Conservation (phyloP, 1,140 invertebrate genomes). For the Brachionus plicatilis region DNA sequence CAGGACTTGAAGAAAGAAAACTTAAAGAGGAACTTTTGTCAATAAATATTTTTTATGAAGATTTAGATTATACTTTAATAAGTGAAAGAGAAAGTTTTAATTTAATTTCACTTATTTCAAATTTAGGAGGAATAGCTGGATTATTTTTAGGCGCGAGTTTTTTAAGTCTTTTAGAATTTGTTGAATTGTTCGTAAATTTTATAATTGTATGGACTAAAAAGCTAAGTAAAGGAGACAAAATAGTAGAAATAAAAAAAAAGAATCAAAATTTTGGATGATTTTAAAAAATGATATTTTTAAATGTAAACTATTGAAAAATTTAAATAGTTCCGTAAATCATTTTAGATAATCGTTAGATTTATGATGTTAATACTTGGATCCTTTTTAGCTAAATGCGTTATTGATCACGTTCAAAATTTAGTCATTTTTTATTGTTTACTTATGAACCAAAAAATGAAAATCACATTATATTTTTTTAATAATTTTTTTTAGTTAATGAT, state of each 20-base stretch:
- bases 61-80: not conserved
- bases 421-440: too few relatives aligned
- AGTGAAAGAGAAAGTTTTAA: not conserved
- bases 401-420: too few relatives aligned
- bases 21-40: not conserved
- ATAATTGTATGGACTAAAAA: not conserved
- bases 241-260: not conserved
- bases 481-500: too few relatives aligned
- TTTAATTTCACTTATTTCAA: not conserved
- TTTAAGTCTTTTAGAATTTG: slow-evolving; percentile 1
- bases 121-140: slow-evolving; percentile 15
- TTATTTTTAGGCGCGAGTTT: slow-evolving; percentile 11
- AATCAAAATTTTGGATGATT: too few relatives aligned
- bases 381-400: too few relatives aligned
- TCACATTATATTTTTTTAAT: too few relatives aligned
- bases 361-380: too few relatives aligned
- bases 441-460: too few relatives aligned
- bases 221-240: not conserved
- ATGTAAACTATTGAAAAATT: too few relatives aligned
- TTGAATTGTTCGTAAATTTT: not conserved
- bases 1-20: not conserved
- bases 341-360: too few relatives aligned
- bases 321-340: too few relatives aligned
- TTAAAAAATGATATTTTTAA: too few relatives aligned
- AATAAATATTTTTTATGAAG: not conserved